Percentiles rank a stretch among this genome's conserved stretches.
Conservation (phyloP, 2,113 vertebrate genomes). For the Lepisosteus oculatus region DNA sequence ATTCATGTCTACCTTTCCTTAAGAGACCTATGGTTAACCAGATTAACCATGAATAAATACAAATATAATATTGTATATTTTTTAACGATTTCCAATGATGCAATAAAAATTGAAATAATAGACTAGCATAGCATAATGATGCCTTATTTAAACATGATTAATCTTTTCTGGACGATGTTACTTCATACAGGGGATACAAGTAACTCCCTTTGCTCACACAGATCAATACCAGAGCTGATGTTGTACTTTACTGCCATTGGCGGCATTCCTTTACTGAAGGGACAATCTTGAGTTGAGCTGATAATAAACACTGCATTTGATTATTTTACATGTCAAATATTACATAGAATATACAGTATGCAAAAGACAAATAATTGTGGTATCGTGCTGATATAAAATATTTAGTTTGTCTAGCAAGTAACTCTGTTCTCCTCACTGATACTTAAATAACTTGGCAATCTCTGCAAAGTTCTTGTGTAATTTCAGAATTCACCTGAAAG, state of each 20-base stretch:
- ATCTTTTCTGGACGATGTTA: conserved; percentile 20
- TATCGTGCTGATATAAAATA: too few relatives aligned
- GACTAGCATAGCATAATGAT: neutral
- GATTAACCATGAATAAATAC: neutral
- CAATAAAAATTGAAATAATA: neutral
- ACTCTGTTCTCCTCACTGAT: too few relatives aligned
- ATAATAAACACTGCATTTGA: too few relatives aligned
- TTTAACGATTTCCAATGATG: neutral
- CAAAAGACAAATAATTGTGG: too few relatives aligned
- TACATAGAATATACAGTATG: too few relatives aligned
- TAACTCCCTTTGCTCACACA: neutral
- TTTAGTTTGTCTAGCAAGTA: too few relatives aligned
- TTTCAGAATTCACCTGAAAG: too few relatives aligned
- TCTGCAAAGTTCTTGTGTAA: too few relatives aligned
- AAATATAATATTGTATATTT: neutral
- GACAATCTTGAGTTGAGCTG: neutral
- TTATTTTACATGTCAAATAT: too few relatives aligned
- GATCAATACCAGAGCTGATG: conserved; percentile 12
- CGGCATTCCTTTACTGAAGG: neutral
- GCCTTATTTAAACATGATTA: conserved; percentile 10
- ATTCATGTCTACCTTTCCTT: too few relatives aligned
- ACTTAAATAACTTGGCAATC: too few relatives aligned
- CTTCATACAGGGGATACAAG: conserved; percentile 15
- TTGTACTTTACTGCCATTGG: conserved; percentile 4
- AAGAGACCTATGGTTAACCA: neutral